These are phyloP conservation scores for Muscidifurax raptorellus DNA, from an alignment of 1,140 invertebrate genomes.

Conservation along the genomic window DNA sequence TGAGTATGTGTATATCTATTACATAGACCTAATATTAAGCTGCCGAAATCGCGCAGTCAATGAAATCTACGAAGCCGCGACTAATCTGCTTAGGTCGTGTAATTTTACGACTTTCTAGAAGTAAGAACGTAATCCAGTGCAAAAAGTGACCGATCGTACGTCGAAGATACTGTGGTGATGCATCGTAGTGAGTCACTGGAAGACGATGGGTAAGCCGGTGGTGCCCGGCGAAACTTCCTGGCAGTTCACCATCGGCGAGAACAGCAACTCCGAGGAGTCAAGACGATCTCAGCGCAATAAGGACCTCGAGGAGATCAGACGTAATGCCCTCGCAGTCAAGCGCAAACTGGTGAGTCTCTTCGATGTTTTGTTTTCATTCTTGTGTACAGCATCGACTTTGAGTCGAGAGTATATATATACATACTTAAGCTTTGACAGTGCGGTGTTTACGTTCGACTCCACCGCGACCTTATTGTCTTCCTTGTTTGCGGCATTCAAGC, in stretches of 20 bases:
- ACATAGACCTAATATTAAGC: too few relatives aligned
- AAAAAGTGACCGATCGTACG: background rate
- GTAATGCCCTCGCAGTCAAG: constrained; percentile 60
- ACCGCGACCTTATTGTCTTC: background rate
- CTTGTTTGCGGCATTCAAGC: background rate
- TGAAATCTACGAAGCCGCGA: too few relatives aligned
- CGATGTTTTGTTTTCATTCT: constrained; percentile 21
- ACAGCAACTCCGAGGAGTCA: background rate
- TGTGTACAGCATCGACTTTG: background rate
- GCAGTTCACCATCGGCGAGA: background rate
- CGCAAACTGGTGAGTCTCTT: constrained; percentile 56
- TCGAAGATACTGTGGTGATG: background rate
- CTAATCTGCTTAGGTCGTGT: too few relatives aligned
- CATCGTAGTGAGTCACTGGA: background rate
- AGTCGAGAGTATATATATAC: too few relatives aligned
- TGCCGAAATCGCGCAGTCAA: too few relatives aligned
- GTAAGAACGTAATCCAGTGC: too few relatives aligned
- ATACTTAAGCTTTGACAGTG: background rate
- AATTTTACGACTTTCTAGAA: too few relatives aligned
- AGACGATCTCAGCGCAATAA: constrained; percentile 51
- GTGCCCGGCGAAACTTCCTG: background rate
- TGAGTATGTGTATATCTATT: too few relatives aligned
- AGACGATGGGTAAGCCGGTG: background rate
- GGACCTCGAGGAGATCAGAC: constrained; percentile 62
- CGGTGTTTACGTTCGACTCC: constrained; percentile 10